Conservation (phyloP, 2,797 vertebrate species). For the Rhincodon typus region DNA sequence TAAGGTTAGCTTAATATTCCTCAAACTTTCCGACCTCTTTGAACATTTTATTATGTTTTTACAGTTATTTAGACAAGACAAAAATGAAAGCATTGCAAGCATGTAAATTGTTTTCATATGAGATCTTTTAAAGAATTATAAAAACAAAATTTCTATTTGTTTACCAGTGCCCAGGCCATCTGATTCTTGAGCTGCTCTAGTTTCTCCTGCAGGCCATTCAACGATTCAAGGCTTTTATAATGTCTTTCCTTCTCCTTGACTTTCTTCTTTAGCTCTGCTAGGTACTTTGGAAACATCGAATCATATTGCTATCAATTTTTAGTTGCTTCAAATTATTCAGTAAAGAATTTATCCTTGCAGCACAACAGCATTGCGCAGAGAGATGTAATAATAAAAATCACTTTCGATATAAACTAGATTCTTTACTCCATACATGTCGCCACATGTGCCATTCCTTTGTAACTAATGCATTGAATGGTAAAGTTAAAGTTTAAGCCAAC, state of each 20-base stretch:
- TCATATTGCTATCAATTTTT: neutral
- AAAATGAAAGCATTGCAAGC: neutral
- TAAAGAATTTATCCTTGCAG: neutral
- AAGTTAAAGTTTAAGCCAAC: neutral
- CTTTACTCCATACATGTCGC: neutral
- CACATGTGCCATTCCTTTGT: neutral
- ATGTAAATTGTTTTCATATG: neutral
- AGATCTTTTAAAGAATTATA: neutral
- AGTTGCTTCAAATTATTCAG: neutral
- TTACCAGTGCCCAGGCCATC: conserved; percentile 92
- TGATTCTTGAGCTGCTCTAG: conserved; percentile 73
- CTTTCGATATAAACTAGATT: neutral
- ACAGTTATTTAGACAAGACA: neutral
- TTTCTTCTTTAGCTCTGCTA: conserved; percentile 67
- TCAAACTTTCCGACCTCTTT: neutral
- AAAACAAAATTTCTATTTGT: conserved; percentile 26
- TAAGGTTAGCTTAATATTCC: neutral
- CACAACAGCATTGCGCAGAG: neutral
- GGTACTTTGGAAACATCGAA: conserved; percentile 49
- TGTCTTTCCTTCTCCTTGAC: conserved; percentile 73
- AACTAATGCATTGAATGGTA: neutral
- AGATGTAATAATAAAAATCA: neutral
- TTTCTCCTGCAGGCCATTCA: conserved; percentile 74
- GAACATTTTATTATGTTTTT: neutral
- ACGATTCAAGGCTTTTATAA: conserved; percentile 71